Evolutionary conservation across 92 coral and sea anemone species (phyloP).

Genomic region (Anthopleura xanthogrammica): DNA sequence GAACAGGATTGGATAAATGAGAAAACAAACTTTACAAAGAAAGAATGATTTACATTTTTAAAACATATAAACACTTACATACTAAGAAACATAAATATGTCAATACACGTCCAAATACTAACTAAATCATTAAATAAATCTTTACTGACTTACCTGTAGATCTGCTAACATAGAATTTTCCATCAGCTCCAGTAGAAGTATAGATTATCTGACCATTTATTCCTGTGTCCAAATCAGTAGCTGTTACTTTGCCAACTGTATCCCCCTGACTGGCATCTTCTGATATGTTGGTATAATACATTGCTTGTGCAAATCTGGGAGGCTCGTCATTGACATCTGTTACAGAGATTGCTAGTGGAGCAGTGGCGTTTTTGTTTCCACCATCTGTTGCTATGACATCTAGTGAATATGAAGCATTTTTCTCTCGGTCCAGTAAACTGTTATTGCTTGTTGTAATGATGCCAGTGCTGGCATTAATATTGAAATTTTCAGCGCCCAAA

Average conservation of each 20-base stretch:
- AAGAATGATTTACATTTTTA: too few species aligned
- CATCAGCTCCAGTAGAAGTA: slow-evolving; percentile 85
- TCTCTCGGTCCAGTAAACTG: slow-evolving; percentile 78
- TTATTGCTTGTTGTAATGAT: slow-evolving; percentile 52
- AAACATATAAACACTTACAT: too few species aligned
- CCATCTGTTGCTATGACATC: slow-evolving; percentile 65
- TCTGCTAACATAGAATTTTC: slow-evolving; percentile 77
- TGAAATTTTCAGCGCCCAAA: slow-evolving; percentile 63
- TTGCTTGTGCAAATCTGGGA: slow-evolving; percentile 60
- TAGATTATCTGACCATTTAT: slow-evolving; percentile 68
- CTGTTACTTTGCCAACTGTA: slow-evolving; percentile 69
- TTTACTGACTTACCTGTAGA: slow-evolving; percentile 56
- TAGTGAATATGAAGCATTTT: slow-evolving; percentile 55
- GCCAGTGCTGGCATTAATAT: slow-evolving; percentile 61
- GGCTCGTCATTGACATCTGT: slow-evolving; percentile 75
- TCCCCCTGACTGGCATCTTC: slow-evolving; percentile 68
- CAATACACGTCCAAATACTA: too few species aligned
- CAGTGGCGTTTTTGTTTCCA: slow-evolving; percentile 50
- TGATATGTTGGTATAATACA: slow-evolving; percentile 68
- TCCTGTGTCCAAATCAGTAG: slow-evolving; percentile 65
- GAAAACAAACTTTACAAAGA: too few species aligned
- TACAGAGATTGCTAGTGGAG: slow-evolving; percentile 40
- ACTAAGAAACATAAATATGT: too few species aligned
- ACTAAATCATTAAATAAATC: neutral
- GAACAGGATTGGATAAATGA: too few species aligned